A percentile compares a stretch with the other conserved stretches of the same genome.
Conservation (phyloP, 2,113 vertebrate species). For the Xenopus laevis region DNA sequence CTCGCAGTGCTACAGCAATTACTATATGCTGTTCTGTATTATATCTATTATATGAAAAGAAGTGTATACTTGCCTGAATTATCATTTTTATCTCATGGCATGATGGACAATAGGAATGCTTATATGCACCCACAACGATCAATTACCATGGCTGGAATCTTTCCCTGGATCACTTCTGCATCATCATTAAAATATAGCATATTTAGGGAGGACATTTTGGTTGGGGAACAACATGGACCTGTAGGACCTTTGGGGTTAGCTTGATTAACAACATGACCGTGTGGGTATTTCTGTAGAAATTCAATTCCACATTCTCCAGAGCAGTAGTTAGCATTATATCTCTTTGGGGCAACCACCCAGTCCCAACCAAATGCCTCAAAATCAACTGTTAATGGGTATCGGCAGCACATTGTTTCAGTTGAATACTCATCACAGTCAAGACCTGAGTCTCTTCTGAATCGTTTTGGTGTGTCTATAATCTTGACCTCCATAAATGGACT, state of each 20-base stretch:
- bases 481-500: conserved; percentile 96
- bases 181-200: conserved; percentile 97
- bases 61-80: no score
- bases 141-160: conserved; percentile 97
- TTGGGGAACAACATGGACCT: conserved; percentile 94
- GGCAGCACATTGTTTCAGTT: conserved; percentile 88
- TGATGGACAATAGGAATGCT: conserved; percentile 47
- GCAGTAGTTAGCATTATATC: conserved; percentile 98
- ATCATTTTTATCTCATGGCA: neutral
- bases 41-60: no score
- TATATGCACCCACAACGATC: conserved; percentile 96
- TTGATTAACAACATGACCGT: conserved; percentile 94
- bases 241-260: conserved; percentile 87
- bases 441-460: conserved; percentile 81
- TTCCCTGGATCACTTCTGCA: conserved; percentile 96
- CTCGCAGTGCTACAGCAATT: no score
- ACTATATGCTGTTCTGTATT: no score
- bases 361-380: conserved; percentile 97
- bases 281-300: conserved; percentile 94
- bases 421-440: conserved; percentile 94
- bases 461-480: conserved; percentile 83
- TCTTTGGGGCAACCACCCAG: conserved; percentile 97
- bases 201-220: conserved; percentile 98
- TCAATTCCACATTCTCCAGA: conserved; percentile 96
- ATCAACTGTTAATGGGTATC: conserved; percentile 94